Evolutionary conservation across 2,888 invertebrate species (phyloP).

Genomic region (Trisateles emortualis): DNA sequence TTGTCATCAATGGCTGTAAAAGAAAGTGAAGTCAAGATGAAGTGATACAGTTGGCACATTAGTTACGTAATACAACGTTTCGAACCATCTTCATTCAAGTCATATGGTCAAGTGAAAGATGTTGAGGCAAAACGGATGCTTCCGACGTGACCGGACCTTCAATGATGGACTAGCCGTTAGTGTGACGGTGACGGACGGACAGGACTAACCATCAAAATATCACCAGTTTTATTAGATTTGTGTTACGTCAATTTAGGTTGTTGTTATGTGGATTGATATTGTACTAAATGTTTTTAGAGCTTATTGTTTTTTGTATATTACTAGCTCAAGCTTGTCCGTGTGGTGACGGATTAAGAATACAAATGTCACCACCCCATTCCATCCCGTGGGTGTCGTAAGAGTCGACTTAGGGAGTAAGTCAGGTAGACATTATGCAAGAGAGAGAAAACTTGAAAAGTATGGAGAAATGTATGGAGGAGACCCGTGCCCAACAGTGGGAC

Average conservation of each 20-base stretch:
- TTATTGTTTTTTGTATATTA: too few relatives aligned
- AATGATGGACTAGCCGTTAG: conserved; percentile 22
- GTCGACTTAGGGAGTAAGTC: too few relatives aligned
- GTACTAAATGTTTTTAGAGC: too few relatives aligned
- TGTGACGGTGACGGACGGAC: conserved; percentile 11
- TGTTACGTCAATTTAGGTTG: conserved; percentile 37
- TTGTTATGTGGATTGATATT: neutral
- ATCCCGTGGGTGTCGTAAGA: too few relatives aligned
- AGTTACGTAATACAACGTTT: conserved; percentile 81
- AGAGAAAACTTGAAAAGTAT: too few relatives aligned
- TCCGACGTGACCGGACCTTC: conserved; percentile 53
- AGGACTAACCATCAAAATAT: conserved; percentile 32
- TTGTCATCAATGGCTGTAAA: conserved; percentile 43
- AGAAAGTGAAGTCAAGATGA: conserved; percentile 74
- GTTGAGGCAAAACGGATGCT: conserved; percentile 79
- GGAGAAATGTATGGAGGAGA: too few relatives aligned
- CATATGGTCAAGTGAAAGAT: conserved; percentile 79
- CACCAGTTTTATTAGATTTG: conserved; percentile 24
- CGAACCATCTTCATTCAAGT: conserved; percentile 71
- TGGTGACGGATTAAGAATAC: too few relatives aligned
- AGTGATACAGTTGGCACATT: conserved; percentile 67
- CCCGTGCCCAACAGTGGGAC: too few relatives aligned
- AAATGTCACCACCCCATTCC: too few relatives aligned
- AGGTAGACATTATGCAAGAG: too few relatives aligned
- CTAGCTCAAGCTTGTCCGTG: too few relatives aligned